Evolutionary conservation across 2,797 vertebrate genomes (phyloP).

Genomic region (Scarus forsteni): DNA sequence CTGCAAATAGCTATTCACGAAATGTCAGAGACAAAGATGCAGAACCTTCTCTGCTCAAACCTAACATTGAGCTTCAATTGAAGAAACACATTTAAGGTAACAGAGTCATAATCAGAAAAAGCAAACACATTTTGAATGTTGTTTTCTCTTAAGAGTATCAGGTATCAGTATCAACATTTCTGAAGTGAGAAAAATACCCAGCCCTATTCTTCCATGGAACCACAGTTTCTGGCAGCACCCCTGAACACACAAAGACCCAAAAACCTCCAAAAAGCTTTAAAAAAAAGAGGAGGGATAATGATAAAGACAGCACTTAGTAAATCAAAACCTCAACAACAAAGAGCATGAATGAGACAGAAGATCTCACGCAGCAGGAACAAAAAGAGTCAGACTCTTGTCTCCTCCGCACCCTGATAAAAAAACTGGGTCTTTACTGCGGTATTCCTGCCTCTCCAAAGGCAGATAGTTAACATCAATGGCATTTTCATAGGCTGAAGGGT

Average conservation of each 20-base stretch:
- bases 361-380: constrained; percentile 46
- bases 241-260: constrained; percentile 9
- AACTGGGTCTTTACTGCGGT: constrained; percentile 29
- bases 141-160: no score
- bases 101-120: no score
- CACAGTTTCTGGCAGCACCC: no score
- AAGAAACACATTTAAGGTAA: no score
- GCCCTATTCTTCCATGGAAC: no score
- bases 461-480: constrained; percentile 72
- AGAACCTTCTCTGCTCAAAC: no score
- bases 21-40: no score
- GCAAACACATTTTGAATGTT: no score
- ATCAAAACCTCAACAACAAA: constrained; percentile 64
- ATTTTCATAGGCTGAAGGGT: constrained; percentile 60
- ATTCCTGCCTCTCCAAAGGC: constrained; percentile 49
- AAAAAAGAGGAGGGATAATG: constrained; percentile 46
- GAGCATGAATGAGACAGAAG: constrained; percentile 70
- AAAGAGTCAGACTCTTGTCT: constrained; percentile 58
- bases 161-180: no score
- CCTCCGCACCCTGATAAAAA: constrained; percentile 45
- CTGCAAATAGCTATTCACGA: no score
- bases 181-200: no score
- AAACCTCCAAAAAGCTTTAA: constrained; percentile 37
- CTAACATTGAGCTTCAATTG: no score
- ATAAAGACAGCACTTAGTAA: constrained; percentile 64